Evolutionary conservation across 2,797 vertebrate genomes (phyloP), one percentile per base, ranked within the genome.

Genomic region (Crenuchus spilurus): DNA sequence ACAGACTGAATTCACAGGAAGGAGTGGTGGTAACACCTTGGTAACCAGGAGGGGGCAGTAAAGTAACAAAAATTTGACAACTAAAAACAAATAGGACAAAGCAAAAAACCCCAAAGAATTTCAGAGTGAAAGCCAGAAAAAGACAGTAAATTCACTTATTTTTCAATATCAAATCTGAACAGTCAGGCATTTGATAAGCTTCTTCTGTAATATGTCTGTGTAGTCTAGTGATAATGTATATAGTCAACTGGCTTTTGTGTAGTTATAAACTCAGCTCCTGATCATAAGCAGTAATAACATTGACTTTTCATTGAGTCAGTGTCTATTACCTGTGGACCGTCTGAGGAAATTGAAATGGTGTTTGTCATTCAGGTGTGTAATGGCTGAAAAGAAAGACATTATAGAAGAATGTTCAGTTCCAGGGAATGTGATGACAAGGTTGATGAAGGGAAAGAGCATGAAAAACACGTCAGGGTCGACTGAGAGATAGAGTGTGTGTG

Each of bases 21-120:
- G 44, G 0, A 6, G 0, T 31, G 39, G 14, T 10, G 28, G 1
- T 60, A 42, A 1, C 24, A 41, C 1, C 14, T 0, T 57, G 30
- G 2, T 57, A n/a, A 2, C n/a, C 79, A 72, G 71, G 48, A 70
- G 69, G 24, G 6, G 66, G 35, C 37, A 46, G 51, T 60, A 51
- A 61, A 74, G 64, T 4, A 78, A 62, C 51, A 37, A 6, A 10
- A n/a, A 30, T 8, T 3, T 18, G 37, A 31, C 13, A 70, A 20
- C 57, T 13, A 39, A 18, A 20, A 7, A 63, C 18, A 14, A 39
- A 22, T 5, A 14, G 33, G 57, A 26, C 20, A 24, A 26, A 62
- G 33, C 33, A 22, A 11, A 46, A 64, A 20, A 44, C 3, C n/a
- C 30, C 13, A 28, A 30, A 44, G 20, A 42, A 60, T 35, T 20